Base-by-base conservation (phyloP, 2,113 vertebrate genomes). In the Vimba vimba region DNA sequence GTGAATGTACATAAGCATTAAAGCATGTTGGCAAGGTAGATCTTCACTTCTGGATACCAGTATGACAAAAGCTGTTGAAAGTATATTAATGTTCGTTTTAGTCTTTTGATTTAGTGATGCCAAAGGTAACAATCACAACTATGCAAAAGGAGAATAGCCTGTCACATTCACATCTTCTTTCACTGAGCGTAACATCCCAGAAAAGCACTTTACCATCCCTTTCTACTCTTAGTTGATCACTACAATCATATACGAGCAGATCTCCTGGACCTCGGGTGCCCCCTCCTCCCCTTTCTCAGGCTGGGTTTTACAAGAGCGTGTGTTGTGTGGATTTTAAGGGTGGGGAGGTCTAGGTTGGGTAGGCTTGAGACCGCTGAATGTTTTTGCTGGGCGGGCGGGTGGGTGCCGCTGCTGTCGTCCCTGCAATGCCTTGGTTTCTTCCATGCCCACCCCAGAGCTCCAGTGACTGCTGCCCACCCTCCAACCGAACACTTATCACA, bases 381-480 rank as follows among this genome's bases (percentile, higher is more conserved):
- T 86, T 86, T 68, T 90, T 69, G 15, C 79, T 86, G 87, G 91
- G 89, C 68, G 87, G 91, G 89, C 68, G 71, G 75, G 43, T 36
- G 39, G 89, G 91, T 93, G 92, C 89, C 91, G 90, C 92, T 93
- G 91, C 85, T 86, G 89, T 91, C 88, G 91, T 91, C 89, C 87
- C 91, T 87, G 90, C 91, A 84, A 86, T 90, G 93, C 83, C 89
- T 91, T 89, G 89, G 90, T 87, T 82, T 88, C 86, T 91, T 87
- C 91, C 80, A 92, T 86, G 50, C 87, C 93, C 92, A 68, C 33
- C 92, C 89, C 83, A 90, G 91, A 91, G 89, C 87, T 88, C 91
- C 88, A 68, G 64, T 64, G 79, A 11, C 27, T 17, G 60, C 83
- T 4, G 11, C 43, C 78, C 84, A 17, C 89, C 87, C n/a, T 50